phyloP scores from a whole-genome alignment of 2,113 vertebrate species.

The Entelurus aequoreus region DNA sequence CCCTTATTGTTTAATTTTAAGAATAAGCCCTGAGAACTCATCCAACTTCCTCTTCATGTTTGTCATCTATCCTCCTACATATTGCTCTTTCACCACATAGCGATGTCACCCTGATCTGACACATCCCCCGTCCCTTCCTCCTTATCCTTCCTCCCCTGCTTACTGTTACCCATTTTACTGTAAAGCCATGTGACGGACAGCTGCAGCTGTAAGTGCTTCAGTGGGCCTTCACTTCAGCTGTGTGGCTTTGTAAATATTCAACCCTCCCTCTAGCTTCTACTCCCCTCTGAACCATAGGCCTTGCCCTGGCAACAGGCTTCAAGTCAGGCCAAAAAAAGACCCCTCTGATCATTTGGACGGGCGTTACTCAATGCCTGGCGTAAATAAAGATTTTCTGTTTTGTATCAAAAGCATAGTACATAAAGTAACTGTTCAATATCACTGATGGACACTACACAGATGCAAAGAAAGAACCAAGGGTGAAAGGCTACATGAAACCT shows the following conservation, averaged over 20 bases:
- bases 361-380: constrained; percentile 32
- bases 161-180: constrained; percentile 59
- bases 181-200: constrained; percentile 71
- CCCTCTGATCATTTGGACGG: constrained; percentile 40
- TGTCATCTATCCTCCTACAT: constrained; percentile 10
- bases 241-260: constrained; percentile 67
- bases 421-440: neutral
- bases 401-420: constrained; percentile 4
- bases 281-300: constrained; percentile 48
- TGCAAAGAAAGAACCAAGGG: neutral
- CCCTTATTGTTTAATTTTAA: neutral
- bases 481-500: constrained; percentile 13
- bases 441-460: neutral
- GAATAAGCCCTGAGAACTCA: too few species aligned
- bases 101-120: constrained; percentile 60
- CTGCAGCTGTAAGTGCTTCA: constrained; percentile 66
- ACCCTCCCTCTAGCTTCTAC: constrained; percentile 55
- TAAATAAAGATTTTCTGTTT: constrained; percentile 42
- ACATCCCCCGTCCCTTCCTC: constrained; percentile 15
- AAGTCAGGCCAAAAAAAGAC: constrained; percentile 75
- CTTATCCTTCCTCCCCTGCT: constrained; percentile 43
- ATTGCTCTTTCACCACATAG: constrained; percentile 22
- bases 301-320: constrained; percentile 73
- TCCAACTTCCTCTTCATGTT: too few species aligned
- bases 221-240: constrained; percentile 69